A percentile compares a stretch with the other conserved stretches of the same genome.
Evolutionary conservation across 37 sponge, comb jelly and placozoan genomes (phyloP).

Genomic region (Ianthella basta): DNA sequence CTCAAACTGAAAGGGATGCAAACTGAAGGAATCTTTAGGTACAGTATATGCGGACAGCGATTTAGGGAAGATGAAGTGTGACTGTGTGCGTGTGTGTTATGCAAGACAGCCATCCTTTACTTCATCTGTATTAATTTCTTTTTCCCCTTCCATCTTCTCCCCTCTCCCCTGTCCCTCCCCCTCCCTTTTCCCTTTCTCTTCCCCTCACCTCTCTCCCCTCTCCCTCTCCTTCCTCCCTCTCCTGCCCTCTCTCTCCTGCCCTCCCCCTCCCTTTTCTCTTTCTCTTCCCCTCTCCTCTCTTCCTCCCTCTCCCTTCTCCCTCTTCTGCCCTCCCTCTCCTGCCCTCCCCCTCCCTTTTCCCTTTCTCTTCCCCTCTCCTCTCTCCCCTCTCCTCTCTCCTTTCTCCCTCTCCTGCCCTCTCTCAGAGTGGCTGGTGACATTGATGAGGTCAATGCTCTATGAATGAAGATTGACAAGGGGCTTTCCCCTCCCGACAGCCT

Average conservation of each 20-base stretch:
- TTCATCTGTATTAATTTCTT: no score
- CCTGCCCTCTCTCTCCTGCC: background rate
- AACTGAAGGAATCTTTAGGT: conserved; percentile 98
- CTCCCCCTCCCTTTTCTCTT: no score
- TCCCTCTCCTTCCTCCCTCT: background rate
- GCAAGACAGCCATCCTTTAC: no score
- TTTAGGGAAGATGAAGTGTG: background rate
- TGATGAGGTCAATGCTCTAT: conserved; percentile 92
- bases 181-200: background rate
- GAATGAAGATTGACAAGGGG: conserved; percentile 78
- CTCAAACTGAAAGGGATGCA: conserved; percentile 68
- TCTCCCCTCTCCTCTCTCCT: no score
- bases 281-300: no score
- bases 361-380: no score
- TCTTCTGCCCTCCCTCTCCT: no score
- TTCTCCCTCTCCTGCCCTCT: no score
- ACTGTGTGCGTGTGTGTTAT: background rate
- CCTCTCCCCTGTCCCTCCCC: background rate
- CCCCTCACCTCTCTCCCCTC: conserved; percentile 19
- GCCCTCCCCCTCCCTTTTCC: no score
- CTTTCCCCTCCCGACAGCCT: conserved; percentile 54
- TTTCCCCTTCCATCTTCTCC: background rate
- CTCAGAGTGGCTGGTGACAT: conserved; percentile 97
- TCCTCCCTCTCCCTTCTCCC: no score
- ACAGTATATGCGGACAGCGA: background rate